Evolutionary conservation across 2,797 vertebrate species (phyloP), one percentile per base, ranked within the genome.

Genomic region (Pygocentrus nattereri): DNA sequence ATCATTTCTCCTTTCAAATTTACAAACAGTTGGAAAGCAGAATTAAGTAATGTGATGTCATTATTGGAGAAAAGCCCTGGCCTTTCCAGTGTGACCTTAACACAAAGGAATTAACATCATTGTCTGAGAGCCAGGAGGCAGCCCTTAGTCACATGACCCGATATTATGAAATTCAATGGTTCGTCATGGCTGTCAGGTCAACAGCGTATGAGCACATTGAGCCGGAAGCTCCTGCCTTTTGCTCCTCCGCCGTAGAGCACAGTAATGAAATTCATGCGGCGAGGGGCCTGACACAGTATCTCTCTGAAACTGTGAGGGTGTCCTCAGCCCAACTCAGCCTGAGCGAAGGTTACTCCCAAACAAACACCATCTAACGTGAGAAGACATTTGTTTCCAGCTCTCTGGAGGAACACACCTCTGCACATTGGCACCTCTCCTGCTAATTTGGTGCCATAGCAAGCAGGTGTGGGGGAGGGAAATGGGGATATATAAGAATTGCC

Each of bases 161-260:
- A 82, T 79, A 85, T 86, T 86, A 83, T 81, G 88, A 85, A 78
- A 87, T 84, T 87, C 85, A 86, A 83, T 78, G 82, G 83, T 90
- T 85, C 83, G 88, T 92, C 89, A 87, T 73, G 83, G 86, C 89
- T 92, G 91, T 92, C 91, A 89, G 89, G 86, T 90, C 88, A 67
- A 84, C 82, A 58, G 74, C 78, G 79, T 70, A 78, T 84, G 84
- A 82, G 74, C 47, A 88, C 88, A 65, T 50, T 85, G 85, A 90
- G 87, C 82, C 65, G 85, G 61, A 44, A 50, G 88, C 86, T 90
- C 84, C 82, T 86, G 76, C 88, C 83, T 68, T 68, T 73, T 72
- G 65, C 47, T 82, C 73, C 69, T 47, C 81, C 82, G 79, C 84
- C 79, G 25, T 47, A 78, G 77, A 19, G 77, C 31, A 80, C 76